These are phyloP conservation scores for human DNA, from an alignment of 2,113 vertebrate species.

Conservation along the genomic window GRCh38 chr9:94255501-94256000, in stretches of 20 bases:
- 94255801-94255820: no score
- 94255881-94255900: fast-evolving
- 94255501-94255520: neutral
- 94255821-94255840: no score
- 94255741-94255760: neutral
- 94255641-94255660: neutral
- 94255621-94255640: neutral
- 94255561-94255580: neutral
- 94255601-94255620: neutral
- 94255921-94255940: no score
- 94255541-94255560: neutral
- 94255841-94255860: no score
- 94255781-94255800: no score
- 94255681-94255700: neutral
- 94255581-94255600: neutral
- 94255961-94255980: neutral
- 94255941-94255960: neutral
- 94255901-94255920: no score
- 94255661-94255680: neutral
- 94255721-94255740: neutral
- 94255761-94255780: no score
- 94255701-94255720: neutral
- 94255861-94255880: no score
- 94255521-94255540: neutral
- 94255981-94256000: neutral